Conservation (phyloP, 2,113 vertebrate genomes). For the Mellivora capensis region DNA sequence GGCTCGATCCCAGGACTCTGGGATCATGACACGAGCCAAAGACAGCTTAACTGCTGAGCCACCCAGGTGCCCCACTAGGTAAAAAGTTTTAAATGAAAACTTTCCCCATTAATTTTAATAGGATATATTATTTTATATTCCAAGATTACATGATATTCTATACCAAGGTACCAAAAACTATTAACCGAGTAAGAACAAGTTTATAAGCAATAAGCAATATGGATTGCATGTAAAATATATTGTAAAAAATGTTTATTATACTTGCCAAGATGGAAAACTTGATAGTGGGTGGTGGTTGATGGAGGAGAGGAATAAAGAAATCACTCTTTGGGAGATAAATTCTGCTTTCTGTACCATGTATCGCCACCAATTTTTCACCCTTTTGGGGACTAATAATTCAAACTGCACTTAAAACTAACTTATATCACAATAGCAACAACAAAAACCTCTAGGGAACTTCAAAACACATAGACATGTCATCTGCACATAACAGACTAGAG, state of each 20-base stretch:
- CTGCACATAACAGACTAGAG: not conserved
- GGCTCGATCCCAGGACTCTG: too few species aligned
- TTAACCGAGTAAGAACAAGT: not conserved
- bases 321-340: not conserved
- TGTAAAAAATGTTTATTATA: not conserved
- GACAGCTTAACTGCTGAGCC: too few species aligned
- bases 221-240: not conserved
- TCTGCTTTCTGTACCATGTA: not conserved
- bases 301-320: not conserved
- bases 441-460: not conserved
- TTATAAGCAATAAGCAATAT: not conserved
- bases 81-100: not conserved
- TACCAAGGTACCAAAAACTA: not conserved
- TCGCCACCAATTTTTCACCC: not conserved
- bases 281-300: not conserved
- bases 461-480: not conserved
- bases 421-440: not conserved
- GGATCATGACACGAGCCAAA: too few species aligned
- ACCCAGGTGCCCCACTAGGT: too few species aligned
- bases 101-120: not conserved
- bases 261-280: not conserved
- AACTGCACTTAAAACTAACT: constrained; percentile 5
- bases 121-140: not conserved
- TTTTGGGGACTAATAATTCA: not conserved
- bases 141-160: not conserved